Base-by-base conservation (phyloP, 2,797 vertebrate genomes). In the Nannoperca australis region DNA sequence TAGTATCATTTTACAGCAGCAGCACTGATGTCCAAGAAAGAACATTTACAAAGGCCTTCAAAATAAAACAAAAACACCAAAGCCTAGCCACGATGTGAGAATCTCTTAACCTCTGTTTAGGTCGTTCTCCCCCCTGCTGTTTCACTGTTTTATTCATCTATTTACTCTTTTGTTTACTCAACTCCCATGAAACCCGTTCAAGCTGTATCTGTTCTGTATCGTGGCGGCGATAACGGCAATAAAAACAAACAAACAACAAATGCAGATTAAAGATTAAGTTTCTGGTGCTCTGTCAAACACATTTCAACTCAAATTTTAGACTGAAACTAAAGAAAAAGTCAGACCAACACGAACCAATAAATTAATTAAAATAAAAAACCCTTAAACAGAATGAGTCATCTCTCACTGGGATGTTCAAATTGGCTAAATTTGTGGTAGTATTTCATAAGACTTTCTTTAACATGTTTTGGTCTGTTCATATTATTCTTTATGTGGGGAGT, bases 181-280 rank as follows among this genome's bases (percentile, higher is more conserved):
- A 49, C 70, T 77, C 73, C 62, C 73, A 47, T 27, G 22, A 76
- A 83, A 78, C 24, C 55, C 45, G 7, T 49, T 76, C 2, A 22
- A 30, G 36, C 53, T 54, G 63, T 42, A 42, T 73, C 67, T 38
- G 30, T 30, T 75, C n/a, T 76, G 50, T 38, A 78, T 67, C 38
- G 1, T 12, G 34, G 27, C 17, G 32, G 42, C 15, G 69, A 81
- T 75, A 79, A 65, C 27, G 13, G 47, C 27, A 61, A 60, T 69
- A 78, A 84, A 77, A 79, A 74, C 59, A 79, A 69, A 81, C 36
- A 66, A 27, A 27, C 36, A 66, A 42, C n/a, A 78, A 73, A 73
- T 13, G n/a, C 45, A 58, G 70, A 69, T 73, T 50, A 74, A 75
- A 74, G 81, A 84, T 79, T 14, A 51, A 58, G 34, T 67, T 72